Percentiles rank a stretch among this genome's conserved stretches.
Conservation (phyloP, 1,140 invertebrate genomes). For the Bombus sylvicola region DNA sequence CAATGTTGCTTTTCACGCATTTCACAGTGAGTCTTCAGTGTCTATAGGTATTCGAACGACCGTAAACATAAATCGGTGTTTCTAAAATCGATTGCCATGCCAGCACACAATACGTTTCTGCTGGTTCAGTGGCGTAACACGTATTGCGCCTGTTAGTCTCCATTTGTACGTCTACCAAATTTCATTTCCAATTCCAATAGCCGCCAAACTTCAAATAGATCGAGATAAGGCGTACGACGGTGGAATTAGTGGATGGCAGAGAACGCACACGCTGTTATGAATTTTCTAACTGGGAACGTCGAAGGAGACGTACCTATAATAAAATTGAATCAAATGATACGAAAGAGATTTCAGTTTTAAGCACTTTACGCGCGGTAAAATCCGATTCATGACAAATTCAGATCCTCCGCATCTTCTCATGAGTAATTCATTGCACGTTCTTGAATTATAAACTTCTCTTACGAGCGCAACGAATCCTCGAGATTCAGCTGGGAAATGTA, state of each 20-base stretch:
- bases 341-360: not conserved
- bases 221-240: slow-evolving; percentile 38
- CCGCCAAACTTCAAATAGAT: slow-evolving; percentile 57
- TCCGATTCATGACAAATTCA: not conserved
- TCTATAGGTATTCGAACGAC: slow-evolving; percentile 9
- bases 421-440: not conserved
- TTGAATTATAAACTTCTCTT: slow-evolving; percentile 4
- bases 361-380: not conserved
- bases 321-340: not conserved
- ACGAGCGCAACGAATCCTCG: not conserved
- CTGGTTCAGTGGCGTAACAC: slow-evolving; percentile 24
- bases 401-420: not conserved
- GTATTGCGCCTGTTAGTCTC: slow-evolving; percentile 21
- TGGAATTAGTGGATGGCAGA: not conserved
- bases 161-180: slow-evolving; percentile 69
- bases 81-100: slow-evolving; percentile 51
- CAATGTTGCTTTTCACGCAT: not conserved
- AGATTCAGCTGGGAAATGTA: not conserved
- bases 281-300: slow-evolving; percentile 37
- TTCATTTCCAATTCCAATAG: slow-evolving; percentile 75
- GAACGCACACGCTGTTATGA: slow-evolving; percentile 1
- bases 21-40: not conserved
- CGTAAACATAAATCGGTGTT: slow-evolving; percentile 58
- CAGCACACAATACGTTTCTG: slow-evolving; percentile 46
- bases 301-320: not conserved